These are phyloP conservation scores for Hypsopygia costalis DNA, from an alignment of 2,888 invertebrate species.

Conservation along the genomic window DNA sequence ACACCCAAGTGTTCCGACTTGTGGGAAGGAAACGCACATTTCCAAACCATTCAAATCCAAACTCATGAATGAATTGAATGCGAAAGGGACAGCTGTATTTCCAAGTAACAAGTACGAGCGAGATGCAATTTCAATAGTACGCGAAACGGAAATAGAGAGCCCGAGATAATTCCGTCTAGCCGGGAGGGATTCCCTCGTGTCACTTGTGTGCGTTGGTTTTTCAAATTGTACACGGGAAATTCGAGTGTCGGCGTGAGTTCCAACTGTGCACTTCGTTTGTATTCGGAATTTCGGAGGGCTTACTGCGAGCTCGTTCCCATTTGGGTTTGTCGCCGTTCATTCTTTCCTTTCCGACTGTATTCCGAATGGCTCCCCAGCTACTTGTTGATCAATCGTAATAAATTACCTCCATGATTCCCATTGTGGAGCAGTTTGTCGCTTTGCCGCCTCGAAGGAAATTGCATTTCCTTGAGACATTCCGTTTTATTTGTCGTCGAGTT, in stretches of 20 bases:
- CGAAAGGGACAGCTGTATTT: constrained; percentile 56
- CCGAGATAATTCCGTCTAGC: constrained; percentile 79
- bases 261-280: constrained; percentile 53
- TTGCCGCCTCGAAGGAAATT: constrained; percentile 74
- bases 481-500: constrained; percentile 58
- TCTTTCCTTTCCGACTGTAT: constrained; percentile 63
- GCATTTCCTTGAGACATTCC: constrained; percentile 66
- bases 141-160: constrained; percentile 78
- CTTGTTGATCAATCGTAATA: constrained; percentile 80
- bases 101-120: constrained; percentile 39
- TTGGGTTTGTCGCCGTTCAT: constrained; percentile 44
- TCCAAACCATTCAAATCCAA: constrained; percentile 72
- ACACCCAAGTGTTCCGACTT: constrained; percentile 49
- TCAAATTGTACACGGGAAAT: constrained; percentile 64
- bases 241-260: constrained; percentile 60
- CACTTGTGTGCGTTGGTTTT: constrained; percentile 77
- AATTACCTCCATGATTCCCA: constrained; percentile 78
- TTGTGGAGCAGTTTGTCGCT: constrained; percentile 77
- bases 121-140: constrained; percentile 74
- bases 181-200: constrained; percentile 79
- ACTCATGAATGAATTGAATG: constrained; percentile 77
- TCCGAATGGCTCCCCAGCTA: constrained; percentile 60
- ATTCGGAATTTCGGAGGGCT: constrained; percentile 34
- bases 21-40: constrained; percentile 56
- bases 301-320: constrained; percentile 22